These are phyloP conservation scores for Alectura lathami DNA, from an alignment of 2,113 vertebrate species.

Conservation along the genomic window DNA sequence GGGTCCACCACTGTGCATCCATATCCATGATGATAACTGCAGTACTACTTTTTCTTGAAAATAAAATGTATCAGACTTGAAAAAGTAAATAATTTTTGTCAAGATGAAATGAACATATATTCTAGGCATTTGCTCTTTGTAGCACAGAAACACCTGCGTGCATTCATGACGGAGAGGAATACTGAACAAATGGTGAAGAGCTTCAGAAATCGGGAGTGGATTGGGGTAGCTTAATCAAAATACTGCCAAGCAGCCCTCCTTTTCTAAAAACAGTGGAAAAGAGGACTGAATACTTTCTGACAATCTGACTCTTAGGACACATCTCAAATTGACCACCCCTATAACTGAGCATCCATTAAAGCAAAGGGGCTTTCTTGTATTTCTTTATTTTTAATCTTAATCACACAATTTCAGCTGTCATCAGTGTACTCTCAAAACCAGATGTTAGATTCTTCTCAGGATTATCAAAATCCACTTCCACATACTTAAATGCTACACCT, in stretches of 20 bases:
- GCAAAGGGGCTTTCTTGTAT: neutral
- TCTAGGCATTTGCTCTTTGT: neutral
- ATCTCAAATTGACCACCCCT: neutral
- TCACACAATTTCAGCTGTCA: neutral
- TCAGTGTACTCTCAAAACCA: neutral
- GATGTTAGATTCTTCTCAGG: neutral
- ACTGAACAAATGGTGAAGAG: neutral
- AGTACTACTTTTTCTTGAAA: neutral
- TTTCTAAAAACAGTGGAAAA: neutral
- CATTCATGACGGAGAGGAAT: neutral
- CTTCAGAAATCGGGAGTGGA: neutral
- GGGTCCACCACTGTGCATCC: neutral
- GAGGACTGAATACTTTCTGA: neutral
- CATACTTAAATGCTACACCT: neutral
- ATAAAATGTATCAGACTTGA: neutral
- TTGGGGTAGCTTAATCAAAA: neutral
- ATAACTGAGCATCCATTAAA: neutral
- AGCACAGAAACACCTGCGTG: neutral
- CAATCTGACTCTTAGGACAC: neutral
- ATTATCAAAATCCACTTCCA: slow-evolving; percentile 17
- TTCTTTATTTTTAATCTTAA: slow-evolving; percentile 7
- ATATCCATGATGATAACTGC: neutral
- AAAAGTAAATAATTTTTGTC: neutral
- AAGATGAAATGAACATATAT: neutral
- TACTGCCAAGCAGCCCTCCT: neutral